Evolutionary conservation across 2,888 invertebrate species (phyloP), one percentile per base, ranked within the genome.

Genomic region (Apantesis nais): DNA sequence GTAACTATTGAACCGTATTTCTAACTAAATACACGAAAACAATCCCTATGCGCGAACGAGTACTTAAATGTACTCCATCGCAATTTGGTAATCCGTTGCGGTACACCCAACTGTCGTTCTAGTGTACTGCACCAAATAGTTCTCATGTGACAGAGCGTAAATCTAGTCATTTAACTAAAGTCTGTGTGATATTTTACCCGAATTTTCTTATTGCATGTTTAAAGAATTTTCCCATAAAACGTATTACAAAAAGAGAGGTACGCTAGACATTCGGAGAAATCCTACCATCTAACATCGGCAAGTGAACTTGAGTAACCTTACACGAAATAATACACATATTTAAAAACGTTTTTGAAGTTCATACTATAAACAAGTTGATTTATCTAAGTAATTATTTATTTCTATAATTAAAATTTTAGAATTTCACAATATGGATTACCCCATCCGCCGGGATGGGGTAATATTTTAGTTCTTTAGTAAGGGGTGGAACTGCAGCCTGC

Each of bases 1-100:
- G 14, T n/a, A n/a, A 29, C 39, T 8, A 25, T 34, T 31, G 25
- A 58, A 55, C 25, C 7, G 16, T 16, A 66, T 55, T 52, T 11
- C 25, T 66, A 7, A 25, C 7, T 37, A n/a, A 7, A 41, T 34
- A 68, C 3, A 41, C 34, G 31, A 41, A 19, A 34, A 44, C 41
- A 41, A 68, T 68, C 41, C 41, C 58, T 39, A 58, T 58, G 29
- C 39, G n/a, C 19, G 9, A 68, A 11, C 25, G 37, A 41, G 52
- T 34, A 67, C 44, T 60, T 41, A 14, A 58, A 68, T 37, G 48
- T 62, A 44, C 25, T 37, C 19, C 34, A 48, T 67, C 44, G 62
- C 67, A 67, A 68, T 58, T 62, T 63, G 62, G 62, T 62, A 22
- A n/a, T 55, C 52, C 62, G 62, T 68, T 68, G 62, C 62, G 62